phyloP scores from a whole-genome alignment of 2,113 vertebrate species.

The Piprites chloris region DNA sequence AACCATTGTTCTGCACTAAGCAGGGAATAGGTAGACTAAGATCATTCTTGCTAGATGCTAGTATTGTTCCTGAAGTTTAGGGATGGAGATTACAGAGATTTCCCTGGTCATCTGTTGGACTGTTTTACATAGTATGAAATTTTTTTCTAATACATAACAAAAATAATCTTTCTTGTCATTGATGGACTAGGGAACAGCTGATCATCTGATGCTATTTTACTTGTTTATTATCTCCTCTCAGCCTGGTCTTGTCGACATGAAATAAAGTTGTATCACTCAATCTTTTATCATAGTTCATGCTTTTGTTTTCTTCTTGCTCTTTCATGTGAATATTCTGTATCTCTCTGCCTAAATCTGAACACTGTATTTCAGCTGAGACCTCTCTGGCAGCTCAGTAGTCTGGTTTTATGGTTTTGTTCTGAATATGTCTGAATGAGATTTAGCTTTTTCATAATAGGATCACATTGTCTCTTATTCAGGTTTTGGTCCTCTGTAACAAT shows the following conservation, averaged over 20 bases:
- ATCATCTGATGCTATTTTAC: background rate
- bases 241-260: background rate
- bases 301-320: background rate
- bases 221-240: background rate
- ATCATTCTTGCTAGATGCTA: background rate
- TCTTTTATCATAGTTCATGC: background rate
- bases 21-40: background rate
- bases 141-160: background rate
- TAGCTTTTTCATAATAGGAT: background rate
- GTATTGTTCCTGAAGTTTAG: background rate
- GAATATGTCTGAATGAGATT: background rate
- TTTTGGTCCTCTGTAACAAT: background rate
- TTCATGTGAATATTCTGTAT: background rate
- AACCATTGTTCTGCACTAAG: background rate
- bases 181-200: background rate
- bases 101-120: background rate
- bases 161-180: background rate
- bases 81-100: background rate
- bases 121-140: background rate
- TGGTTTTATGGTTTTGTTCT: background rate
- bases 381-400: background rate
- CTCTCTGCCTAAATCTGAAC: background rate
- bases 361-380: background rate
- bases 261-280: background rate
- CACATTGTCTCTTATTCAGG: fast-evolving